These are phyloP conservation scores for Nephotettix cincticeps DNA, from an alignment of 1,140 invertebrate species.

Conservation along the genomic window DNA sequence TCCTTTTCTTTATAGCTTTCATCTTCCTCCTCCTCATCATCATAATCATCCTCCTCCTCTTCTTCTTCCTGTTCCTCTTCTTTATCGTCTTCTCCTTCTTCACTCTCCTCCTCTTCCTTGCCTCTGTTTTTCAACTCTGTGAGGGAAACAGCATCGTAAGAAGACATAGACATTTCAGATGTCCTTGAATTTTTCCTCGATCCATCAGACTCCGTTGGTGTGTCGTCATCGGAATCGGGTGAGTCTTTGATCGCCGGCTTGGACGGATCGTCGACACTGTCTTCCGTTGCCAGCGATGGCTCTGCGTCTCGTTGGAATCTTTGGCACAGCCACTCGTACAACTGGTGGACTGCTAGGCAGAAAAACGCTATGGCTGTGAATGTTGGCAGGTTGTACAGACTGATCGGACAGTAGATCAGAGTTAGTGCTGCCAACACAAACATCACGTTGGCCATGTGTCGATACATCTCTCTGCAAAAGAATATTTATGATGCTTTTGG, in stretches of 20 bases:
- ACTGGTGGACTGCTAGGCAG: conserved; percentile 35
- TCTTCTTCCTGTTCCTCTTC: not conserved
- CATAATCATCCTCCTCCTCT: not conserved
- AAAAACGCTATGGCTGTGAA: conserved; percentile 40
- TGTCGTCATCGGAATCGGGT: not conserved
- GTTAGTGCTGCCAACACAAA: conserved; percentile 21
- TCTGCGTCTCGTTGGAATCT: not conserved
- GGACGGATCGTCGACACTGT: not conserved
- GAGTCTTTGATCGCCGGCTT: not conserved
- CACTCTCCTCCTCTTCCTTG: not conserved
- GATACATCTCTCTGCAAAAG: conserved; percentile 32
- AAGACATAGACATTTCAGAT: conserved; percentile 16
- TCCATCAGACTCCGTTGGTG: not conserved
- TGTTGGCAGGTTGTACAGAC: conserved; percentile 49
- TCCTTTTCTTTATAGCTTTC: not conserved
- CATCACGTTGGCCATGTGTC: conserved; percentile 23
- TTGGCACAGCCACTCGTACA: conserved; percentile 19
- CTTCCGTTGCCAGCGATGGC: not conserved
- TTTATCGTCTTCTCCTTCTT: not conserved
- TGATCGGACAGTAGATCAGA: conserved; percentile 31
- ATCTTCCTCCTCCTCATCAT: not conserved
- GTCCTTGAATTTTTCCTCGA: conserved; percentile 8
- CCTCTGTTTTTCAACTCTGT: not conserved
- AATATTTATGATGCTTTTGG: no score
- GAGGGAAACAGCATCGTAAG: conserved; percentile 19